Conservation (phyloP, 2,888 invertebrate genomes). For the Brenthis daphne region DNA sequence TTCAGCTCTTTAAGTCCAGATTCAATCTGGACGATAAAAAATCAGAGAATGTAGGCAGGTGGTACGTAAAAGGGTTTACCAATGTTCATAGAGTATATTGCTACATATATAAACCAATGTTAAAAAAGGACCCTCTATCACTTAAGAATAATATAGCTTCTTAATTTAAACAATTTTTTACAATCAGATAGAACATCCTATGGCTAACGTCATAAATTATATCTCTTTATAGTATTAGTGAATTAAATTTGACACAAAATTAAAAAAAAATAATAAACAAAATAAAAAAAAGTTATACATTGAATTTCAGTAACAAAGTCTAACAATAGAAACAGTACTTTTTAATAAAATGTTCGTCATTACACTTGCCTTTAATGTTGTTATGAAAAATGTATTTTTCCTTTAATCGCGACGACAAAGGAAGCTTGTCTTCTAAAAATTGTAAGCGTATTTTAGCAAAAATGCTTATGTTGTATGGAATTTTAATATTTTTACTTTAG, state of each 20-base stretch:
- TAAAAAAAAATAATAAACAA: background rate
- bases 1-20: background rate
- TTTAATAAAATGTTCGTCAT: slow-evolving; percentile 34
- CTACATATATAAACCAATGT: too few relatives aligned
- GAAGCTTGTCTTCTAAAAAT: slow-evolving; percentile 32
- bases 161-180: background rate
- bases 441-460: slow-evolving; percentile 29
- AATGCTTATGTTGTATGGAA: slow-evolving; percentile 28
- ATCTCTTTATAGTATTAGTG: background rate
- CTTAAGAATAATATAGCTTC: background rate
- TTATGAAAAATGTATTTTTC: slow-evolving; percentile 32
- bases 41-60: too few relatives aligned
- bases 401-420: slow-evolving; percentile 36
- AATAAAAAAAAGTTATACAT: background rate
- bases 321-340: slow-evolving; percentile 1
- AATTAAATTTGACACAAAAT: too few relatives aligned
- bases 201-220: background rate
- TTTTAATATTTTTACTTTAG: slow-evolving; percentile 27
- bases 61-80: too few relatives aligned
- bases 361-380: slow-evolving; percentile 32
- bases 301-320: background rate
- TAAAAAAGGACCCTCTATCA: background rate
- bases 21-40: background rate
- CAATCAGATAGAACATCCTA: background rate
- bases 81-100: too few relatives aligned